phyloP scores from a whole-genome alignment of 2,113 vertebrate genomes.

The Triplophysa tibetana region DNA sequence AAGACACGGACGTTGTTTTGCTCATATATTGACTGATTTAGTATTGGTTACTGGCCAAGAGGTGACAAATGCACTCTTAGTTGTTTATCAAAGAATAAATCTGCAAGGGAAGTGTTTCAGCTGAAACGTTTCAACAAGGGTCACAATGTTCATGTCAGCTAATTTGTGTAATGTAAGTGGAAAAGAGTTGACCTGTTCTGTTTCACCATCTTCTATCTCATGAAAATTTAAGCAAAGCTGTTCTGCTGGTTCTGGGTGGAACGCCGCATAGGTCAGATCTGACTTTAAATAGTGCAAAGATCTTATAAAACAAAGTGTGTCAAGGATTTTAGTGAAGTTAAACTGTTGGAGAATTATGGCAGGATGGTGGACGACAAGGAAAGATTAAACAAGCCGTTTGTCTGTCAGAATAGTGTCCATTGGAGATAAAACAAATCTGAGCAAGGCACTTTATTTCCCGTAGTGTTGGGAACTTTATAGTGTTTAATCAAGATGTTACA shows the following conservation, averaged over 20 bases:
- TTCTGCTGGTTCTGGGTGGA: conserved; percentile 54
- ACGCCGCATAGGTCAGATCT: conserved; percentile 40
- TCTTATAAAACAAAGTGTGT: conserved; percentile 46
- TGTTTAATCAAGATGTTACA: background rate
- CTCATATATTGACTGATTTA: conserved; percentile 12
- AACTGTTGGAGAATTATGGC: conserved; percentile 64
- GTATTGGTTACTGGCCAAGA: conserved; percentile 41
- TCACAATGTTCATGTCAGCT: conserved; percentile 9
- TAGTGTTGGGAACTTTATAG: conserved; percentile 13
- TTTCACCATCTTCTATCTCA: conserved; percentile 37
- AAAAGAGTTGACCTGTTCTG: conserved; percentile 43
- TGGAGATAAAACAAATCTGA: conserved; percentile 22
- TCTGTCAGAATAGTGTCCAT: conserved; percentile 25
- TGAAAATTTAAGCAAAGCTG: conserved; percentile 42
- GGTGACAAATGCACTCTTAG: conserved; percentile 16
- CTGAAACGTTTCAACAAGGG: conserved; percentile 39
- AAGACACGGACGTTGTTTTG: background rate
- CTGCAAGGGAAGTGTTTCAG: conserved; percentile 26
- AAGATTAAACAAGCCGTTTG: conserved; percentile 37
- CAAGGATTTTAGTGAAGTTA: conserved; percentile 55
- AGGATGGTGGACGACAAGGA: conserved; percentile 63
- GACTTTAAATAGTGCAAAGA: conserved; percentile 27
- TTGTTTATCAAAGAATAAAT: conserved; percentile 52
- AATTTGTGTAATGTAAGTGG: conserved; percentile 39
- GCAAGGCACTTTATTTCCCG: background rate